Base-by-base conservation (phyloP, 2,113 vertebrate genomes). In the Sinocyclocheilus rhinocerous region DNA sequence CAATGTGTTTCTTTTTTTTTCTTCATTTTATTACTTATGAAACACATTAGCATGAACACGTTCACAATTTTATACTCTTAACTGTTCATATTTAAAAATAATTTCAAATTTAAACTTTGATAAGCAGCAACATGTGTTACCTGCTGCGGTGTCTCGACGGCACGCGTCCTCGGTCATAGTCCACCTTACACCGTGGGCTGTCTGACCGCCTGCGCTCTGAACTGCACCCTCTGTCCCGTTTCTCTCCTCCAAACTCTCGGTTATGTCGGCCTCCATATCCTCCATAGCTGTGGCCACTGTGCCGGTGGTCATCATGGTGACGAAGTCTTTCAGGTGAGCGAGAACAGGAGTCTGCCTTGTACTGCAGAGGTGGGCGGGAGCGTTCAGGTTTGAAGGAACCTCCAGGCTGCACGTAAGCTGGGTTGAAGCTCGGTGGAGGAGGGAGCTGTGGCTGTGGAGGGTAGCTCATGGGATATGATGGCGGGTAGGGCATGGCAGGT, bases 91-190 rank as follows among this genome's bases (percentile, higher is more conserved):
- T 36, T 36, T 36, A 36, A 36, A 36, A 36, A 36, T 36, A 0
- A 36, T 42, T 42, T 42, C 39, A 42, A 42, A 42, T 42, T 9
- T 9, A 42, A 8, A 39, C 39, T 39, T 39, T 33, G 29, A 61
- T n/a, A 12, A 80, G 12, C 39, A 18, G 16, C 50, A 6, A 67
- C 70, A 20, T 1, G 6, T 1, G 7, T 61, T 52, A 98, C 97
- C 97, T 97, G 96, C 96, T 97, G 15, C 96, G 91, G 91, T 97
- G 97, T 45, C 97, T 94, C 12, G 96, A 95, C 0, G 97, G 95
- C 0, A 94, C 93, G 12, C 97, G 93, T 0, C 95, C 96, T 12
- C 97, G 90, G 11, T 98, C 96, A 0, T 97, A 97, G 1, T 98
- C 97, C 0, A 95, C 88, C 39, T 96, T 92, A 91, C 96, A 96